Base-by-base conservation (phyloP, 2,888 invertebrate genomes). In the Dolichomitus sp. region DNA sequence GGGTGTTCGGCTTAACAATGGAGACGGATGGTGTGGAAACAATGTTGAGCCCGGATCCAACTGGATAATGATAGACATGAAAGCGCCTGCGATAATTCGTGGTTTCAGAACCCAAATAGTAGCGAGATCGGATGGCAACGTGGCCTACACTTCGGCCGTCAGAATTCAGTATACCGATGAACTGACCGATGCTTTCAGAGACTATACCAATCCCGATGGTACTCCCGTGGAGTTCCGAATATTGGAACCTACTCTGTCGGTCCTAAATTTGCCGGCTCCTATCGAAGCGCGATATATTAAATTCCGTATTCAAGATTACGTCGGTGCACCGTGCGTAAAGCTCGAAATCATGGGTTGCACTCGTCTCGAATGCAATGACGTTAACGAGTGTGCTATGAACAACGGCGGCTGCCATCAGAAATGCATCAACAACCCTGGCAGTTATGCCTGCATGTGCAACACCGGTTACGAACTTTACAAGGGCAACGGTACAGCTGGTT, bases 391-490 rank as follows among this genome's bases (percentile, higher is more conserved):
- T 91, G 95, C 95, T 59, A 95, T 95, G 40, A 96, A 97, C 87
- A 98, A 98, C 90, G 98, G 98, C 14, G 98, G 98, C 17, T 99
- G 98, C 93, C 97, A 98, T 90, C 98, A 98, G 90, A 98, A 98
- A 94, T 99, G 98, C 94, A 95, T 98, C 57, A 99, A 98, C 91
- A 96, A 96, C 80, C 97, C 98, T 48, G 99, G 99, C 83, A 96
- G 97, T 91, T 98, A 96, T 91, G 96, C 97, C 1, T 99, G 99
- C 90, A 96, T 96, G 83, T 99, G 99, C 91, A 98, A 98, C 90
- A 96, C 97, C 57, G 99, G 99, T 11, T 99, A 96, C 91, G 98
- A 99, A 91, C 94, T 99, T 14, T 99, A 98, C 93, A 95, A 96
- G 4, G 94, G 95, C 14, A 98, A 99, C 90, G 99, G 99, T 7